These are phyloP conservation scores for Myotis myotis DNA, from an alignment of 2,797 vertebrate species.

Conservation along the genomic window DNA sequence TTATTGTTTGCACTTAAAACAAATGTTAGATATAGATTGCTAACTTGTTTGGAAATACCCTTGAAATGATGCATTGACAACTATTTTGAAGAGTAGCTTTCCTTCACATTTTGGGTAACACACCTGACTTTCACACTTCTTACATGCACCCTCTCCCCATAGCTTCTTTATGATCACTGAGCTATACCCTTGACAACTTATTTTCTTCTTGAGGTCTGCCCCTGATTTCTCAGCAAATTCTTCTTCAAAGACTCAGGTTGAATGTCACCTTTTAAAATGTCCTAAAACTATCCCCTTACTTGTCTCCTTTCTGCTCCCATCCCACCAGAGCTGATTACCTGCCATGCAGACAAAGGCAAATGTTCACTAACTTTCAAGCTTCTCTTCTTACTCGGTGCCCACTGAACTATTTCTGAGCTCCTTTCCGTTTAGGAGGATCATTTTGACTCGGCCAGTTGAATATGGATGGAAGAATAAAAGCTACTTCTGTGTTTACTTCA, in stretches of 20 bases:
- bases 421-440: not conserved
- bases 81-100: not conserved
- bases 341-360: not conserved
- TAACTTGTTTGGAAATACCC: not conserved
- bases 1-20: not conserved
- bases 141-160: accelerated
- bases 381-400: not conserved
- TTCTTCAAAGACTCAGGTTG: not conserved
- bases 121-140: not conserved
- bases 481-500: not conserved
- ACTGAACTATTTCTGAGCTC: not conserved
- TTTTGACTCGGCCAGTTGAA: not conserved
- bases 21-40: not conserved
- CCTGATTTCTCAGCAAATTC: not conserved
- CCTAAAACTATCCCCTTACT: not conserved
- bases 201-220: not conserved
- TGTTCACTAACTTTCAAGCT: not conserved
- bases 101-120: not conserved
- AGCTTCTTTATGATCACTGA: not conserved
- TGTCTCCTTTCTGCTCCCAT: not conserved
- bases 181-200: no score
- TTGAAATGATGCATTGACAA: not conserved
- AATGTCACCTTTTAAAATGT: not conserved
- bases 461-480: not conserved
- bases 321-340: accelerated